Base-by-base conservation (phyloP, 2,113 vertebrate species). In the Haliaeetus leucogaster region DNA sequence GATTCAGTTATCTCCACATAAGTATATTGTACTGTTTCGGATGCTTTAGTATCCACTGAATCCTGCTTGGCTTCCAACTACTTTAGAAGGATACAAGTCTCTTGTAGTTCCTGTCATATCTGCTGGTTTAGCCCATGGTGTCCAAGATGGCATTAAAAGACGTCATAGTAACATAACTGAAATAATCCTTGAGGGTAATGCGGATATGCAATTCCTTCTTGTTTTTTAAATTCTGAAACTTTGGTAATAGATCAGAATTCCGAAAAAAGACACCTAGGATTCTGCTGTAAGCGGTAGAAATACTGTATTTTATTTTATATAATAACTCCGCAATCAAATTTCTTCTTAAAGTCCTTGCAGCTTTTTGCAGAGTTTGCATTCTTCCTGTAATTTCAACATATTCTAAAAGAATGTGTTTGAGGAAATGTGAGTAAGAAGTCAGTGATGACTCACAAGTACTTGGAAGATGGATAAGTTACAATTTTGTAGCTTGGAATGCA, bases 391-490 rank as follows among this genome's bases (percentile, higher is more conserved):
- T 98, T 98, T 98, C 97, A 95, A 96, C 97, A 97, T 95, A 81
- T 74, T 97, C 95, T 97, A 97, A 98, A 98, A 98, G 98, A 98
- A 97, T 90, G 82, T 97, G 90, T 95, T 96, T 98, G 97, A 96
- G 98, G 98, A 98, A 98, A 98, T 98, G 82, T 98, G 98, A 98
- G 96, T 98, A 98, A 98, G 93, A 95, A 98, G 95, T 97, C 95
- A 97, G 74, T 97, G 85, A 84, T 98, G 98, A 98, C 96, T 98
- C 98, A 98, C 55, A 74, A 45, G 68, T 89, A 95, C 94, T 98
- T 95, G 95, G 90, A 97, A 95, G 93, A 94, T 94, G 93, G 95
- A 95, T 96, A 97, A 93, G 96, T 97, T 95, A 92, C 82, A 96
- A 82, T 95, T 96, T 95, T 82, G 63, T 67, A 89, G 77, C 68